These are phyloP conservation scores for Atlantisia rogersi DNA, from an alignment of 2,113 vertebrate species.

Conservation along the genomic window DNA sequence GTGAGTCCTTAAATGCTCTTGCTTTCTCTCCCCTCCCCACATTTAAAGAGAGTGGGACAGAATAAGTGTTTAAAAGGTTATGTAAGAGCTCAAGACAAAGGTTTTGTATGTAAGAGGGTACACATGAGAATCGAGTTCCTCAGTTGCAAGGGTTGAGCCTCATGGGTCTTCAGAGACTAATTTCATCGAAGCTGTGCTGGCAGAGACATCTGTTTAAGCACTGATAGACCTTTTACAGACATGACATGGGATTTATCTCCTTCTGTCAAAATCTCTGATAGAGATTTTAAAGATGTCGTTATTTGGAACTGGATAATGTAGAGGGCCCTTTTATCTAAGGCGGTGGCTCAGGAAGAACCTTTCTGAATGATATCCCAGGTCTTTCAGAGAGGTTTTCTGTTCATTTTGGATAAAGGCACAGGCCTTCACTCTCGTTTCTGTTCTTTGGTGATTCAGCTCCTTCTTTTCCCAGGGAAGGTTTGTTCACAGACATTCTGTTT, in stretches of 20 bases:
- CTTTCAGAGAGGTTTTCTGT: neutral
- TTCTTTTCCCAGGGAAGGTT: neutral
- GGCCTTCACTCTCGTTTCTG: neutral
- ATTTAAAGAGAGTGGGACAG: neutral
- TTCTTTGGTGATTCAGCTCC: neutral
- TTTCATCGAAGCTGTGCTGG: neutral
- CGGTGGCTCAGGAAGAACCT: neutral
- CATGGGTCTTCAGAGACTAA: neutral
- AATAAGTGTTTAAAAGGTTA: fast-evolving
- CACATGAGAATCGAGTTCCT: neutral
- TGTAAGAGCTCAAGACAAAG: neutral
- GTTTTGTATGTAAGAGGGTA: neutral
- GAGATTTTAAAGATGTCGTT: neutral
- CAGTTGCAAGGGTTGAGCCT: neutral
- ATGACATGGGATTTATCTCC: neutral
- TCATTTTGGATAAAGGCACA: neutral
- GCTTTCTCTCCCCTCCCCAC: neutral
- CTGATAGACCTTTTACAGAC: neutral
- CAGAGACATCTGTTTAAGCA: neutral
- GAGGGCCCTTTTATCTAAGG: neutral
- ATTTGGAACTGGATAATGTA: neutral
- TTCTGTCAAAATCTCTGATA: neutral
- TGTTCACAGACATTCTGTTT: neutral
- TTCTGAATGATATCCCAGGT: neutral
- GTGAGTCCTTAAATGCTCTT: neutral